Evolutionary conservation across 2,797 vertebrate species (phyloP).

Genomic region (Parauchenoglanis ngamensis): DNA sequence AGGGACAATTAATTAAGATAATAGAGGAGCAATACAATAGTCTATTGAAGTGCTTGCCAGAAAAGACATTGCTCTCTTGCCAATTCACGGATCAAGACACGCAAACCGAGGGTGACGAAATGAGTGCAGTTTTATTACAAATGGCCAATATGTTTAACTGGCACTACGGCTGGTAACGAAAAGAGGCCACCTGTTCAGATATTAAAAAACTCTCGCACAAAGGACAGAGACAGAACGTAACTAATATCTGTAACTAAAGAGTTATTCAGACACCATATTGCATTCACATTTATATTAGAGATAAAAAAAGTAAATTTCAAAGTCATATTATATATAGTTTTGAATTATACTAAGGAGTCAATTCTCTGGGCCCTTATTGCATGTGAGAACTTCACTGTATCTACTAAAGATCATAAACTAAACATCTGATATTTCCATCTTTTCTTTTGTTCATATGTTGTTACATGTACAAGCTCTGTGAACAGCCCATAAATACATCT

Average conservation of each 20-base stretch:
- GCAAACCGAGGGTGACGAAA: constrained; percentile 27
- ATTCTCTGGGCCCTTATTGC: not conserved
- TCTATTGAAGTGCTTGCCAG: constrained; percentile 57
- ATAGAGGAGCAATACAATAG: constrained; percentile 62
- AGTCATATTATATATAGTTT: not conserved
- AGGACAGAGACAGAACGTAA: not conserved
- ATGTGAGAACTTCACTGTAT: constrained; percentile 13
- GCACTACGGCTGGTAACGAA: not conserved
- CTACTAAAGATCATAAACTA: constrained; percentile 22
- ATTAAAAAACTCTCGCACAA: not conserved
- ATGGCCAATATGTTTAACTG: constrained; percentile 3
- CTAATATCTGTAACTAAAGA: not conserved
- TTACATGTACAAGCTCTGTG: not conserved
- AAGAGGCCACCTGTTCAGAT: constrained; percentile 25
- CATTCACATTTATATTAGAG: not conserved
- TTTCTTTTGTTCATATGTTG: constrained; percentile 17
- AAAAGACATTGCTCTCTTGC: constrained; percentile 32
- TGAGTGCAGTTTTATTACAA: constrained; percentile 17
- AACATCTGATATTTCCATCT: constrained; percentile 3
- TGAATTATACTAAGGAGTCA: not conserved
- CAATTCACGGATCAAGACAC: constrained; percentile 36
- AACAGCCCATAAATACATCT: constrained; percentile 2
- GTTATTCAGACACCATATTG: not conserved
- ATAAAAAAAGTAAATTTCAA: not conserved
- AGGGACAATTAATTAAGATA: constrained; percentile 68